phyloP scores from a whole-genome alignment of 2,888 invertebrate genomes.

The Alcis repandata region DNA sequence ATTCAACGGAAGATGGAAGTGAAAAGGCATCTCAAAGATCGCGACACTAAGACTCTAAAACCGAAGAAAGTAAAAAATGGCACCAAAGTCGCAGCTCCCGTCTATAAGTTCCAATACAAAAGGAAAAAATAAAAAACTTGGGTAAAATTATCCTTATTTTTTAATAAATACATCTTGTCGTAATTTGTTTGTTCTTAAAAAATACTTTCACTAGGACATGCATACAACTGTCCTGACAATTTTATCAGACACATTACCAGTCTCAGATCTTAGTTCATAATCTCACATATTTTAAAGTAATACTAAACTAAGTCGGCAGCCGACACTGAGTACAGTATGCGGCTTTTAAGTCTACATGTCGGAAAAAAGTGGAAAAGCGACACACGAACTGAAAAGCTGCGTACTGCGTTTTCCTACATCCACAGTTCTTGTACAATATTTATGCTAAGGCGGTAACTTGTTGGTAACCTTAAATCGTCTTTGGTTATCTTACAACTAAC shows the following conservation, averaged over 20 bases:
- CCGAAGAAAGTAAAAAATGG: conserved; percentile 89
- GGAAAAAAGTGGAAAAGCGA: too few species aligned
- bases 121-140: conserved; percentile 89
- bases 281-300: conserved; percentile 31
- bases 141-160: conserved; percentile 31
- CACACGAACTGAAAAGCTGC: too few species aligned
- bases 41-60: conserved; percentile 84
- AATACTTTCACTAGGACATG: conserved; percentile 41
- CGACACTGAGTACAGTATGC: conserved; percentile 5
- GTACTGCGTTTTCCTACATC: conserved; percentile 11
- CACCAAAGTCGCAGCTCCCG: conserved; percentile 89
- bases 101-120: conserved; percentile 93
- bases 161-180: conserved; percentile 38
- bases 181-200: conserved; percentile 40
- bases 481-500: conserved; percentile 69
- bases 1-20: conserved; percentile 93
- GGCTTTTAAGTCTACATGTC: too few species aligned
- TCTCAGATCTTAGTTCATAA: conserved; percentile 43
- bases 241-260: conserved; percentile 36
- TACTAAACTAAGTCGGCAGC: background rate
- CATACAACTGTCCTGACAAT: conserved; percentile 27
- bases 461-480: conserved; percentile 70
- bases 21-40: conserved; percentile 88
- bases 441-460: conserved; percentile 70
- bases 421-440: conserved; percentile 53